Evolutionary conservation across 2,888 invertebrate genomes (phyloP).

Genomic region (Agrypnus murinus): DNA sequence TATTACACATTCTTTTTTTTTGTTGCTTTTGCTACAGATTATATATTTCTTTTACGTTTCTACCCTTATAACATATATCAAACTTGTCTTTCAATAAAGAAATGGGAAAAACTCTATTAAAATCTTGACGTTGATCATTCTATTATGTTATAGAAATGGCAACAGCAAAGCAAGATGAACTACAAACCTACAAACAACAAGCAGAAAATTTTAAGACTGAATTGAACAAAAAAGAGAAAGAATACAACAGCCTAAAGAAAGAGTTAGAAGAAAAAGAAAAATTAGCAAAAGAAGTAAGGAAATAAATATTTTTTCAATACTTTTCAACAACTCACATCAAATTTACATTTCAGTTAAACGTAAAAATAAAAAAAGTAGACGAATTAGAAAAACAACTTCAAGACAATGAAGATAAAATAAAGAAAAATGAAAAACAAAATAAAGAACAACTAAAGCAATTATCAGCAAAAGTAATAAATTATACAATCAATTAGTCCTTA

Average conservation of each 20-base stretch:
- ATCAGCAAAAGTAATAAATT: conserved; percentile 75
- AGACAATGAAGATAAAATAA: conserved; percentile 79
- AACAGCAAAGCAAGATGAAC: conserved; percentile 74
- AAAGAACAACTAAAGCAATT: conserved; percentile 76
- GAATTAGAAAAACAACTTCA: conserved; percentile 81
- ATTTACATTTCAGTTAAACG: conserved; percentile 68
- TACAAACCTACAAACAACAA: conserved; percentile 75
- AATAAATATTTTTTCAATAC: not conserved
- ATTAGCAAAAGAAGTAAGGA: conserved; percentile 75
- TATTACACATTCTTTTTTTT: not conserved
- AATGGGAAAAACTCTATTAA: too few relatives aligned
- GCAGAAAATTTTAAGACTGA: conserved; percentile 80
- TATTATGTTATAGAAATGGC: too few relatives aligned
- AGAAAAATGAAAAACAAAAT: conserved; percentile 75
- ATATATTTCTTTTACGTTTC: too few relatives aligned
- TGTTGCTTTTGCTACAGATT: not conserved
- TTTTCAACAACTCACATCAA: too few relatives aligned
- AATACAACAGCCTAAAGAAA: conserved; percentile 76
- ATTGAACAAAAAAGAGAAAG: conserved; percentile 78
- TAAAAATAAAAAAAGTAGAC: conserved; percentile 77
- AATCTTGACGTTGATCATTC: too few relatives aligned
- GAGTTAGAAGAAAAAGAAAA: conserved; percentile 77
- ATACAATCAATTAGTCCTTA: not conserved
- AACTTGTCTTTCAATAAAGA: too few relatives aligned
- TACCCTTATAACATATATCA: too few relatives aligned